Base-by-base conservation (phyloP, 2,888 invertebrate genomes). In the Phalangium opilio region DNA sequence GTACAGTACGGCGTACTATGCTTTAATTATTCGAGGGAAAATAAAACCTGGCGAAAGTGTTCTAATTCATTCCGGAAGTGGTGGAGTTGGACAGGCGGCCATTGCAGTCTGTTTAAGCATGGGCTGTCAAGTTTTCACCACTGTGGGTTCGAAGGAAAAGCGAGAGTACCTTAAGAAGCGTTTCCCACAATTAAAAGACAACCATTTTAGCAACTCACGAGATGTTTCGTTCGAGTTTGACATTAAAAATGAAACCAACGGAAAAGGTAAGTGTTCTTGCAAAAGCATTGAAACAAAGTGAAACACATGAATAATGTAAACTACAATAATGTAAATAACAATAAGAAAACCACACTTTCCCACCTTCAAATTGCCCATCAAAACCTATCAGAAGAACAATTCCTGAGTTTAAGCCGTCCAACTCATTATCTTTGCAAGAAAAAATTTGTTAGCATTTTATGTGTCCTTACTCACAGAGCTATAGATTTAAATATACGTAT, bases 81-180 rank as follows among this genome's bases (percentile, higher is more conserved):
- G 95, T 49, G 93, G 93, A 61, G 93, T 95, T 33, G 96, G 96
- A 7, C 91, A 93, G 72, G 95, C 96, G 2, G 91, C 95, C 53
- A 91, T 98, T 60, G 75, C 87, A 18, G 83, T 98, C 60, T 91
- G 93, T 45, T 74, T 96, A 44, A 79, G 81, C 64, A 77, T 82
- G 67, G 89, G 89, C 43, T 83, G 91, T 69, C 77, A 75, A 45
- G 91, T 91, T 5, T 90, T 75, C 70, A 87, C 95, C 12, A 96
- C 95, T 0, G 91, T 91, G 44, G 87, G 73, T 43, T 83, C 84
- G 49, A 68, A 76, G 57, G 83, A 84, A 53, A 93, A 93, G 70
- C 75, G 83, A 53, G 79, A 83, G 48, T 93, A 86, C 71, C 72
- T 98, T 53, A 81, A 82, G 66, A 74, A 78, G 58, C 77, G 78